phyloP scores from a whole-genome alignment of 2,113 vertebrate genomes.

The Ceuthmochares aereus region DNA sequence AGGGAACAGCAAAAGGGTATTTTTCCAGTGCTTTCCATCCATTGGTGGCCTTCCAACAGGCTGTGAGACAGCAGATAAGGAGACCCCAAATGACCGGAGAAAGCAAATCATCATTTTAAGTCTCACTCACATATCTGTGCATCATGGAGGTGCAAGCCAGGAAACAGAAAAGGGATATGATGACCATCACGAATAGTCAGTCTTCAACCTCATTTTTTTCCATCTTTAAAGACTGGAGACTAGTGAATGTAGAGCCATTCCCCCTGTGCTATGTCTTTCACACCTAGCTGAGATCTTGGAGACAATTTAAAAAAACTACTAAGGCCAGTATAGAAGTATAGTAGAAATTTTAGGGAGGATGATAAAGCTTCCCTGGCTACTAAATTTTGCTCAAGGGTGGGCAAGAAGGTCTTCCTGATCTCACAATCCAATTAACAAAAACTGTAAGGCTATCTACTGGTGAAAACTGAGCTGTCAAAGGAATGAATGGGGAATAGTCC shows the following conservation, averaged over 20 bases:
- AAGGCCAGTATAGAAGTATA: neutral
- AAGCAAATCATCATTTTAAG: neutral
- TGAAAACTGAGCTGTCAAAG: neutral
- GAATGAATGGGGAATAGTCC: neutral
- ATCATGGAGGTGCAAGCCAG: neutral
- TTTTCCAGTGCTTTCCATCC: neutral
- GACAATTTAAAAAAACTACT: neutral
- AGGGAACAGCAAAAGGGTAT: neutral
- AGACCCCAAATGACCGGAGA: neutral
- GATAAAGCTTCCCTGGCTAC: neutral
- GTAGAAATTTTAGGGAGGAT: neutral
- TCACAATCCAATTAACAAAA: neutral
- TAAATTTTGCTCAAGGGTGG: neutral
- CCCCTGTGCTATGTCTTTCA: neutral
- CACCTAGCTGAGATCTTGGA: neutral
- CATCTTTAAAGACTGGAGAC: neutral
- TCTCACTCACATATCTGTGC: accelerated
- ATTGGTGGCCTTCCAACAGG: neutral
- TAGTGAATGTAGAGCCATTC: neutral
- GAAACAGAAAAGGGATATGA: neutral
- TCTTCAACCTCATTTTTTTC: neutral
- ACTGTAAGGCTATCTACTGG: neutral
- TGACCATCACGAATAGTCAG: neutral
- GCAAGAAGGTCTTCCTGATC: neutral
- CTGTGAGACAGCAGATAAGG: neutral